Evolutionary conservation across 2,113 vertebrate genomes (phyloP).

Genomic region (Eulemur rufifrons): DNA sequence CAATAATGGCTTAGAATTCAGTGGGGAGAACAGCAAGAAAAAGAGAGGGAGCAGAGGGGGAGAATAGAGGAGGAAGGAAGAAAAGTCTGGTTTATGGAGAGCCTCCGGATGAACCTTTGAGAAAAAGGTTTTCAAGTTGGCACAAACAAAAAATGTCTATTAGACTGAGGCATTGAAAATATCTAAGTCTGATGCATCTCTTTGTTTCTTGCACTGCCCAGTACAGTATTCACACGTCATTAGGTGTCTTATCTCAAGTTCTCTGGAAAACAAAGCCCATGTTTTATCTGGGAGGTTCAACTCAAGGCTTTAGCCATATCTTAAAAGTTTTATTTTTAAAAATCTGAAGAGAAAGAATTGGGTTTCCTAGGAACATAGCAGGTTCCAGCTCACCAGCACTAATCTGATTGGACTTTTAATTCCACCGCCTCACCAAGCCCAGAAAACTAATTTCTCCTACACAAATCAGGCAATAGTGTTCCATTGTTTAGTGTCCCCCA

Average conservation of each 20-base stretch:
- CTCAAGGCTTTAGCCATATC: neutral
- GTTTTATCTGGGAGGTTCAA: neutral
- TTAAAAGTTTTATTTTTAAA: neutral
- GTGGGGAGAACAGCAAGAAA: neutral
- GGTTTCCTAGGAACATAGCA: neutral
- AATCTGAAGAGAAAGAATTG: neutral
- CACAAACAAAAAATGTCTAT: neutral
- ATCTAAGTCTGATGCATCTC: neutral
- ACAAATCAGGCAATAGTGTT: neutral
- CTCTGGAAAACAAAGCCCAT: neutral
- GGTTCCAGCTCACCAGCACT: neutral
- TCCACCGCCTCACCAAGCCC: neutral
- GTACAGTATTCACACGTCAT: neutral
- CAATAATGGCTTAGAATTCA: neutral
- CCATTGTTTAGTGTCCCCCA: neutral
- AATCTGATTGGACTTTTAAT: neutral
- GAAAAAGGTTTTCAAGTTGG: neutral
- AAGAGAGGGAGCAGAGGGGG: rapidly evolving
- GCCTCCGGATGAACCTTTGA: neutral
- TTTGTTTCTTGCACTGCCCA: neutral
- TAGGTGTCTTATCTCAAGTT: neutral
- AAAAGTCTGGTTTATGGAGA: neutral
- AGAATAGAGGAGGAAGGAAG: neutral
- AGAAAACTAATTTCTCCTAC: neutral
- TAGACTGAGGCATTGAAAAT: neutral